Percentiles rank a stretch among this genome's conserved stretches.
These are phyloP conservation scores for Rousettus leschenaultii DNA, from an alignment of 2,113 vertebrate genomes.

Conservation along the genomic window DNA sequence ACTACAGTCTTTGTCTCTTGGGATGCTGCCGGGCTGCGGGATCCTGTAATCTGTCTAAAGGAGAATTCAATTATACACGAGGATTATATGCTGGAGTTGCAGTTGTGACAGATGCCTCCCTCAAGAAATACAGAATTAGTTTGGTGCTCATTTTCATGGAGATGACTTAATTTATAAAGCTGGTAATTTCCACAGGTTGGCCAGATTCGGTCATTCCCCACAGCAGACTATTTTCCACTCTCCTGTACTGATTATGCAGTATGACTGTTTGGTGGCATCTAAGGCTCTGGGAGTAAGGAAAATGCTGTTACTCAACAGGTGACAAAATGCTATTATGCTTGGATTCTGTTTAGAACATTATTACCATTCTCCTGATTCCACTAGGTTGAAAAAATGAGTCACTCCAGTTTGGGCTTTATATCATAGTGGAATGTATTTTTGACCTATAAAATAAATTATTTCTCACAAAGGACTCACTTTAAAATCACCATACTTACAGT, in stretches of 20 bases:
- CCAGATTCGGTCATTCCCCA: conserved; percentile 27
- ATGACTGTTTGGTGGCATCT: conserved; percentile 1
- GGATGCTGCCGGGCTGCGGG: not conserved
- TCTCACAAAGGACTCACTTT: conserved; percentile 31
- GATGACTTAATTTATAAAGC: conserved; percentile 50
- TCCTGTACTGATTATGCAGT: conserved; percentile 21
- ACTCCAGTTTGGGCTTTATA: conserved; percentile 31
- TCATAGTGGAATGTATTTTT: not conserved
- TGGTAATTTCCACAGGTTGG: not conserved
- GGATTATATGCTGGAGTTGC: conserved; percentile 7
- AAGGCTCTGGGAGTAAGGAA: conserved; percentile 25
- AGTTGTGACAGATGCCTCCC: conserved; percentile 12
- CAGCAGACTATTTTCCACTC: conserved; percentile 20
- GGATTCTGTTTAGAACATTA: conserved; percentile 41
- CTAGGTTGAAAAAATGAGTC: conserved; percentile 33
- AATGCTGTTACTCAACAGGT: conserved; percentile 43
- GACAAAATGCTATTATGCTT: conserved; percentile 44
- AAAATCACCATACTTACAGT: conserved; percentile 3
- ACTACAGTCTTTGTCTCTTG: not conserved
- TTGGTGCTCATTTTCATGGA: not conserved
- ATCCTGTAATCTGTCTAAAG: not conserved
- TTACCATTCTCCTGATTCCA: conserved; percentile 30
- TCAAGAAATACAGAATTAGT: conserved; percentile 3
- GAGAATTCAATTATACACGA: not conserved
- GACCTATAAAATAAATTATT: conserved; percentile 32